A percentile compares a stretch with the other conserved stretches of the same genome.
phyloP scores from a whole-genome alignment of 2,888 invertebrate genomes.

The Odiellus spinosus region DNA sequence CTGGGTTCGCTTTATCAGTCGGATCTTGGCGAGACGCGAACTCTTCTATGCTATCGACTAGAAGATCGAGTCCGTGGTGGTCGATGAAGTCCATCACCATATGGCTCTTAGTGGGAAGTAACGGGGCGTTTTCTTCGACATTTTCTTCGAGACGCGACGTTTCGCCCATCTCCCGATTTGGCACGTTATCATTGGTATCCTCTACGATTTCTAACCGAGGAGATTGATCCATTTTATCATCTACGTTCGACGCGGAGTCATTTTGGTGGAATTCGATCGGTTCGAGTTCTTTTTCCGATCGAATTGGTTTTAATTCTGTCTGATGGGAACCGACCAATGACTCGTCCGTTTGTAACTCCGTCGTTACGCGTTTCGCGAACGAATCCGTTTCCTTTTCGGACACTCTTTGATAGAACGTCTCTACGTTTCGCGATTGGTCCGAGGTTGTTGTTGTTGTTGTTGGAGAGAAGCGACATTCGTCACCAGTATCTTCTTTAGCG shows the following conservation, averaged over 20 bases:
- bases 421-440: background rate
- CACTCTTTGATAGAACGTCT: background rate
- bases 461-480: background rate
- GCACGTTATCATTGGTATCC: no score
- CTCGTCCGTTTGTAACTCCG: no score
- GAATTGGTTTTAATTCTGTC: no score
- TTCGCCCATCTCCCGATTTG: no score
- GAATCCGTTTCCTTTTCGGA: background rate
- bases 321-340: background rate
- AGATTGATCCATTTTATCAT: background rate
- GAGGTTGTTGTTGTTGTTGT: no score
- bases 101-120: conserved; percentile 15
- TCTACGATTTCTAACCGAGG: no score
- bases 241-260: background rate
- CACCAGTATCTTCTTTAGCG: conserved; percentile 6
- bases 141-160: background rate
- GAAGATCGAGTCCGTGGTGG: conserved; percentile 48
- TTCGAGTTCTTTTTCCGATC: background rate
- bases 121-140: conserved; percentile 14
- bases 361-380: no score
- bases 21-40: conserved; percentile 28
- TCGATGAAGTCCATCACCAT: conserved; percentile 20
- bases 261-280: background rate
- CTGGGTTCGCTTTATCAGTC: background rate
- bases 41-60: conserved; percentile 71